Conservation (phyloP, 2,113 vertebrate species). For the Labeo catla region DNA sequence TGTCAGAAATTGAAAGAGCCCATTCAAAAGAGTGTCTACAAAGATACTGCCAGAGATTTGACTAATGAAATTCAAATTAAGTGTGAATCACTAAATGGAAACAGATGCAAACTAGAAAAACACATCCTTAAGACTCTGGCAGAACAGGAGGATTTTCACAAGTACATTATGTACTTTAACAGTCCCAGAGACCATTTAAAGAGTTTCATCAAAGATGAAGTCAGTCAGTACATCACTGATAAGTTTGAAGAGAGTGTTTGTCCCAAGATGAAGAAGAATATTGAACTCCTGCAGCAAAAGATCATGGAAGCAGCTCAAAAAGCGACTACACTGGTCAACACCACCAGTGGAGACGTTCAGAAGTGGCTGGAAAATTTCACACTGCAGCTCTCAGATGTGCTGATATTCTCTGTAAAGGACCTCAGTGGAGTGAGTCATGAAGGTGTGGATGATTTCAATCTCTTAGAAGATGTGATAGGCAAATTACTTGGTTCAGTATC, state of each 20-base stretch:
- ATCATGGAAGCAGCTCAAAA: slow-evolving; percentile 51
- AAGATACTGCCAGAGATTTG: slow-evolving; percentile 61
- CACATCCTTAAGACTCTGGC: slow-evolving; percentile 74
- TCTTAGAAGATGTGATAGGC: background rate
- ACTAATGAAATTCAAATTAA: slow-evolving; percentile 62
- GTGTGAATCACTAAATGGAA: slow-evolving; percentile 64
- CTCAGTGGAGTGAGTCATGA: background rate
- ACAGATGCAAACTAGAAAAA: slow-evolving; percentile 42
- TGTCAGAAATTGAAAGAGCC: slow-evolving; percentile 69
- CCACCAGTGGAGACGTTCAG: fast-evolving
- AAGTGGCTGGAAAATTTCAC: slow-evolving; percentile 44
- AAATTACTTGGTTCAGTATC: background rate
- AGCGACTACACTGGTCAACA: slow-evolving; percentile 50
- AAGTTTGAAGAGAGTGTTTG: background rate
- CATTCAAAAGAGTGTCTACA: background rate
- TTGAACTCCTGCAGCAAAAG: background rate
- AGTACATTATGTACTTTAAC: slow-evolving; percentile 65
- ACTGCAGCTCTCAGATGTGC: slow-evolving; percentile 2
- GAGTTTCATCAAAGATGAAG: background rate
- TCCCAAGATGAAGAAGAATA: background rate
- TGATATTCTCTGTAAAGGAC: slow-evolving; percentile 20
- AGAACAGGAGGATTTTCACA: slow-evolving; percentile 71
- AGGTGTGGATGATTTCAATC: background rate
- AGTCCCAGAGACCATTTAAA: slow-evolving; percentile 37
- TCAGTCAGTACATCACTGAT: slow-evolving; percentile 51